Conservation (phyloP, 2,888 invertebrate genomes). For the Acleris sparsana region DNA sequence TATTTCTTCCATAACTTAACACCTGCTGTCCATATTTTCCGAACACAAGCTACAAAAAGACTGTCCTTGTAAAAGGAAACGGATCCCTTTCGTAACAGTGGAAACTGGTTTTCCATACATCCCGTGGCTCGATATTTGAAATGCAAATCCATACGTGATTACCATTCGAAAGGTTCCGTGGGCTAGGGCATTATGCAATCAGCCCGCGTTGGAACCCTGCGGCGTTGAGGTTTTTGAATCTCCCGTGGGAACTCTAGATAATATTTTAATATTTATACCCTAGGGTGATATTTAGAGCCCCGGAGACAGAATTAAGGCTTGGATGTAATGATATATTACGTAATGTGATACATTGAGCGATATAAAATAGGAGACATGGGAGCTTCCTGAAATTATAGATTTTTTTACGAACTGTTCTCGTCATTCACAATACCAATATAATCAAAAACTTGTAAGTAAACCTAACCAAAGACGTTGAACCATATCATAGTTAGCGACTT, state of each 20-base stretch:
- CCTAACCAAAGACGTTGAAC: no score
- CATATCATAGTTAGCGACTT: no score
- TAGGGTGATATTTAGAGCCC: conserved; percentile 9
- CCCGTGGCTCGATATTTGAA: conserved; percentile 21
- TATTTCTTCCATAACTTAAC: not conserved
- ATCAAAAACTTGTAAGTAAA: no score
- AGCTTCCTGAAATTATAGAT: no score
- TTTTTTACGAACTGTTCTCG: no score
- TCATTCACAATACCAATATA: no score
- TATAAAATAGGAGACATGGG: no score
- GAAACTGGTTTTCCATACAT: conserved; percentile 25
- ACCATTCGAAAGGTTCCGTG: conserved; percentile 16
- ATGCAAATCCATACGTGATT: conserved; percentile 20
- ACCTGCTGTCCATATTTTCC: not conserved
- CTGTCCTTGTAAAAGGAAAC: conserved; percentile 10
- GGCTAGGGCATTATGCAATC: conserved; percentile 5
- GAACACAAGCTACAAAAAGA: not conserved
- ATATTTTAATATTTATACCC: conserved; percentile 5
- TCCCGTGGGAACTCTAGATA: conserved; percentile 8
- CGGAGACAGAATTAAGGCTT: not conserved
- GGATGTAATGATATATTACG: not conserved
- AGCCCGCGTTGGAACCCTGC: not conserved
- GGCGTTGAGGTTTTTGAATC: not conserved
- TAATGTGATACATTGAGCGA: no score
- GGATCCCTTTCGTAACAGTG: conserved; percentile 6